phyloP scores from a whole-genome alignment of 2,797 vertebrate species.

The Hipposideros larvatus region DNA sequence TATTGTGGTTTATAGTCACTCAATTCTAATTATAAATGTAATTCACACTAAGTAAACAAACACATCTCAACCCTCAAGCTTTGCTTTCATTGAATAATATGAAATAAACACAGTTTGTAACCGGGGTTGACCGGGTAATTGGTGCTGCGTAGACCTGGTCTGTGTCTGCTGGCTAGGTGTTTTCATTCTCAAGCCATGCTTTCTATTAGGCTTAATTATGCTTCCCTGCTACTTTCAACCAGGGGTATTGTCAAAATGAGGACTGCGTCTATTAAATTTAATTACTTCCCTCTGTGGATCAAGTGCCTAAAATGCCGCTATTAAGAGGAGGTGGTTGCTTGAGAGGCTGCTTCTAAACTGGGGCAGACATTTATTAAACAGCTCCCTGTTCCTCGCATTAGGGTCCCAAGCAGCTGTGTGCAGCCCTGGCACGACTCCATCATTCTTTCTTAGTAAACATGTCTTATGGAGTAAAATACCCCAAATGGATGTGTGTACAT shows the following conservation, averaged over 20 bases:
- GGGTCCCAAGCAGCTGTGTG: not conserved
- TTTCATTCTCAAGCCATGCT: constrained; percentile 1
- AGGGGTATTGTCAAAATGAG: constrained; percentile 65
- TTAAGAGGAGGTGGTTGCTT: not conserved
- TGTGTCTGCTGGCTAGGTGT: not conserved
- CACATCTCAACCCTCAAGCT: not conserved
- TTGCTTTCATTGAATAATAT: not conserved
- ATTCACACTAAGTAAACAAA: not conserved
- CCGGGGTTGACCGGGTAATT: not conserved
- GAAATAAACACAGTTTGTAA: not conserved
- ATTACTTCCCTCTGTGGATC: constrained; percentile 63
- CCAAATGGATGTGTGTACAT: not conserved
- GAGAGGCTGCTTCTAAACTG: not conserved
- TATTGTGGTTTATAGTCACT: not conserved
- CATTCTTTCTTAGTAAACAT: constrained; percentile 1
- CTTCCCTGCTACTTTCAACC: constrained; percentile 52
- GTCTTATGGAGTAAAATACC: not conserved
- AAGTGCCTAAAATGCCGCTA: constrained; percentile 28
- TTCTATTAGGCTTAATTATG: constrained; percentile 61
- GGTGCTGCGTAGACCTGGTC: not conserved
- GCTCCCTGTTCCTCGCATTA: not conserved
- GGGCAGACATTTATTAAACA: not conserved
- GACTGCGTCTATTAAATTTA: constrained; percentile 63
- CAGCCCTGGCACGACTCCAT: not conserved
- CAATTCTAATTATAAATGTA: not conserved